Evolutionary conservation across 2,888 invertebrate genomes (phyloP).

Genomic region (Cheilosia vulpina): DNA sequence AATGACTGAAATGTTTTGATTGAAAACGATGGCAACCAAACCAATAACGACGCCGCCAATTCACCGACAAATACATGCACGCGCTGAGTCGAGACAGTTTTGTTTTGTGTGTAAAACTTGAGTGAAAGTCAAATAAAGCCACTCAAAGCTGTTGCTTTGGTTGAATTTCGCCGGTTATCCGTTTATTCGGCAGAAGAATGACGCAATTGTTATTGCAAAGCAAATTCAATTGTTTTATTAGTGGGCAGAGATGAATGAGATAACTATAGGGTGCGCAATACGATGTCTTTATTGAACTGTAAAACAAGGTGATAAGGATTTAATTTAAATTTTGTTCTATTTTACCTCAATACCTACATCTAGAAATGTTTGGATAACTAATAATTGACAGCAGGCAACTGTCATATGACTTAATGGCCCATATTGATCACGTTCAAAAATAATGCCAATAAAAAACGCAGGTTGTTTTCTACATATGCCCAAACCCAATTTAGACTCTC

Average conservation of each 20-base stretch:
- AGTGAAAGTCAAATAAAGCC: constrained; percentile 26
- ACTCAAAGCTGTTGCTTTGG: constrained; percentile 55
- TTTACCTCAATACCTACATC: too few species aligned
- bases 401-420: too few species aligned
- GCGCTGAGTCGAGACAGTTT: background rate
- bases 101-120: constrained; percentile 13
- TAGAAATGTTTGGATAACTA: too few species aligned
- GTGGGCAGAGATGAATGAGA: background rate
- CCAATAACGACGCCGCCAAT: background rate
- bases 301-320: too few species aligned
- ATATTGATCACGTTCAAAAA: too few species aligned
- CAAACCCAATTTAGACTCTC: too few species aligned
- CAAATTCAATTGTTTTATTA: background rate
- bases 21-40: constrained; percentile 61
- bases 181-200: constrained; percentile 32
- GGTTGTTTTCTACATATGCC: too few species aligned
- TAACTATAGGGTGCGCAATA: constrained; percentile 13
- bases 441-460: too few species aligned
- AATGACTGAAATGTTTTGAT: constrained; percentile 67
- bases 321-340: too few species aligned
- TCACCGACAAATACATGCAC: constrained; percentile 23
- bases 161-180: constrained; percentile 27
- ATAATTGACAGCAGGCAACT: too few species aligned
- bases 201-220: constrained; percentile 33
- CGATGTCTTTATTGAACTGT: background rate